These are phyloP conservation scores for Hyalella azteca DNA, from an alignment of 2,888 invertebrate species.

Conservation along the genomic window DNA sequence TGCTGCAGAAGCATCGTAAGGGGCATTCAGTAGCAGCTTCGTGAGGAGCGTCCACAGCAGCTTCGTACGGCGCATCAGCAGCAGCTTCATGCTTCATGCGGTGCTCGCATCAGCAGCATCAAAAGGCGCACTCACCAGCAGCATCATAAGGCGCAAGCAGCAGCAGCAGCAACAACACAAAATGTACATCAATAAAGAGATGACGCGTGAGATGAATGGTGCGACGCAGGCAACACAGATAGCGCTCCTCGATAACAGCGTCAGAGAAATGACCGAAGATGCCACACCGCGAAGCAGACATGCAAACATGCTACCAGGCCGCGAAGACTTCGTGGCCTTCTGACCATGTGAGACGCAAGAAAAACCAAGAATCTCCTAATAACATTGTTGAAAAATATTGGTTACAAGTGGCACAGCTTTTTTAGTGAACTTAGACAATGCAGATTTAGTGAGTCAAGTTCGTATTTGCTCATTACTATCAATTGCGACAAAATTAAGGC, in stretches of 20 bases:
- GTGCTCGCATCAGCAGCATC: background rate
- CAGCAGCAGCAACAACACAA: background rate
- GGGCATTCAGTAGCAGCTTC: background rate
- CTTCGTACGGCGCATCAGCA: background rate
- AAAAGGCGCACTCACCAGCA: background rate
- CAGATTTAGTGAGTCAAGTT: too few species aligned
- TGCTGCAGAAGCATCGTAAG: background rate
- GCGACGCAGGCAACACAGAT: background rate
- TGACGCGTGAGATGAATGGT: conserved; percentile 3
- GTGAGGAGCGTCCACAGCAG: background rate
- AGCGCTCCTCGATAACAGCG: background rate
- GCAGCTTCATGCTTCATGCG: background rate
- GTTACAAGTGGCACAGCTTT: too few species aligned
- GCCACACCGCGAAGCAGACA: background rate
- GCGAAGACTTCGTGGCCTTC: background rate
- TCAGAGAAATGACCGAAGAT: conserved; percentile 14
- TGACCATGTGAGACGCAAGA: background rate
- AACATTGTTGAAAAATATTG: too few species aligned
- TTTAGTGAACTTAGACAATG: too few species aligned
- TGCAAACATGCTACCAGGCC: background rate
- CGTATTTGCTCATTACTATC: too few species aligned
- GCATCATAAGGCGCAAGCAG: background rate
- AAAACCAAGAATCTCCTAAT: background rate
- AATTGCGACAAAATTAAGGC: too few species aligned
- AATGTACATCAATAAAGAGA: conserved; percentile 3